phyloP scores from a whole-genome alignment of 2,797 vertebrate species.

The Gobionotothen gibberifrons region DNA sequence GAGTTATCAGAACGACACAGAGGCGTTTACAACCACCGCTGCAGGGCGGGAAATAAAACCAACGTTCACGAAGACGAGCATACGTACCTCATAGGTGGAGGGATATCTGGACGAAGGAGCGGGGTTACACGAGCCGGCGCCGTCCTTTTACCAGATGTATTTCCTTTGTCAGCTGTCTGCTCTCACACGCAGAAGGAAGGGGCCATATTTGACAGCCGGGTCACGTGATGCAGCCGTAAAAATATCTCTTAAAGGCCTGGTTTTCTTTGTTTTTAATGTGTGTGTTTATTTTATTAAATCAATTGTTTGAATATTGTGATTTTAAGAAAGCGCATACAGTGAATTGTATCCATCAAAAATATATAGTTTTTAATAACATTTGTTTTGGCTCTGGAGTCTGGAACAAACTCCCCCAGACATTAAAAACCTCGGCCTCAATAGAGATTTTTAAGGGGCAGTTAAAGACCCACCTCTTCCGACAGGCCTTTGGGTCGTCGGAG shows the following conservation, averaged over 20 bases:
- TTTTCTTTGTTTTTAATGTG: neutral
- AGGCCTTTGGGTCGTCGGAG: too few relatives aligned
- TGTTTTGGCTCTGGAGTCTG: too few relatives aligned
- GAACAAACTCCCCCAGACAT: too few relatives aligned
- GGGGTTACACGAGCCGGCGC: neutral
- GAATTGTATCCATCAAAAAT: too few relatives aligned
- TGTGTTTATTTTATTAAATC: neutral
- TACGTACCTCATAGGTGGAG: constrained; percentile 66
- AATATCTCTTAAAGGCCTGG: constrained; percentile 14
- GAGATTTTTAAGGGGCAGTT: too few relatives aligned
- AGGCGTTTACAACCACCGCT: neutral
- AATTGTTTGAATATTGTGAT: rapidly evolving
- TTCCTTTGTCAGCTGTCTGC: constrained; percentile 69
- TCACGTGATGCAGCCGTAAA: constrained; percentile 77
- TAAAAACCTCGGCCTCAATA: too few relatives aligned
- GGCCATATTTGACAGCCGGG: constrained; percentile 81
- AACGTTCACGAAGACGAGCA: neutral
- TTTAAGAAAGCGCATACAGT: rapidly evolving
- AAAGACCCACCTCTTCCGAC: too few relatives aligned
- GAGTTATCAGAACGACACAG: constrained; percentile 30
- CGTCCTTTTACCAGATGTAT: constrained; percentile 31
- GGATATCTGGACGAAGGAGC: neutral
- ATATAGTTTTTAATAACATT: too few relatives aligned
- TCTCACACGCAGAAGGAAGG: constrained; percentile 72
- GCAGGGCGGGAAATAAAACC: neutral